phyloP scores from a whole-genome alignment of 2,797 vertebrate species.

The Silurus lanzhouensis region DNA sequence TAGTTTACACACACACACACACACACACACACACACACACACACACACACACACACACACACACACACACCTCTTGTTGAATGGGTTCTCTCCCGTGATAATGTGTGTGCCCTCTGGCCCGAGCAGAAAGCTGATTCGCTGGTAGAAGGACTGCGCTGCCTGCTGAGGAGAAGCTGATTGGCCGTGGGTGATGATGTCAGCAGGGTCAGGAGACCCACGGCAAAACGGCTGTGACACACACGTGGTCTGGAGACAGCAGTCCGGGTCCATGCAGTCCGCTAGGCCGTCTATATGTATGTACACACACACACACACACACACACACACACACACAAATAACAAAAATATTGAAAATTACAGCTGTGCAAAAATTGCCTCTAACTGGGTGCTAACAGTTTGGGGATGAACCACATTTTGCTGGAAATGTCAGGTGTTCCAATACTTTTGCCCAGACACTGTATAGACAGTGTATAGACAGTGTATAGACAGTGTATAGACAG shows the following conservation, averaged over 20 bases:
- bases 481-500: too few species aligned
- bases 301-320: slow-evolving; percentile 31
- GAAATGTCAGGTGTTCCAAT: too few species aligned
- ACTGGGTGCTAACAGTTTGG: too few species aligned
- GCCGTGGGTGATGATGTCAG: slow-evolving; percentile 89
- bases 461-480: too few species aligned
- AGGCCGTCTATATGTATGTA: slow-evolving; percentile 80
- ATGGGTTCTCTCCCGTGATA: slow-evolving; percentile 88
- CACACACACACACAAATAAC: slow-evolving; percentile 19
- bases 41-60: slow-evolving; percentile 31
- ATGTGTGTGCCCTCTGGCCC: slow-evolving; percentile 91
- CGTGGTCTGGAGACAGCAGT: slow-evolving; percentile 93
- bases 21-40: slow-evolving; percentile 20
- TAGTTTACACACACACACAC: slow-evolving; percentile 15
- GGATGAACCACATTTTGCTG: too few species aligned
- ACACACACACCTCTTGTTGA: slow-evolving; percentile 87
- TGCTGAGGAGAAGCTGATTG: slow-evolving; percentile 86
- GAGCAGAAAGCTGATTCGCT: slow-evolving; percentile 91
- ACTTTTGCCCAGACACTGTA: too few species aligned
- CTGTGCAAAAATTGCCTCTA: too few species aligned
- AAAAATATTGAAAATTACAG: too few species aligned
- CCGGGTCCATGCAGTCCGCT: slow-evolving; percentile 95
- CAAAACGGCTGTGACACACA: slow-evolving; percentile 94
- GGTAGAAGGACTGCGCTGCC: slow-evolving; percentile 92
- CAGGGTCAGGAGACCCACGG: slow-evolving; percentile 90